phyloP scores from a whole-genome alignment of 2,888 invertebrate genomes.

The Gymnoscelis rufifasciata region DNA sequence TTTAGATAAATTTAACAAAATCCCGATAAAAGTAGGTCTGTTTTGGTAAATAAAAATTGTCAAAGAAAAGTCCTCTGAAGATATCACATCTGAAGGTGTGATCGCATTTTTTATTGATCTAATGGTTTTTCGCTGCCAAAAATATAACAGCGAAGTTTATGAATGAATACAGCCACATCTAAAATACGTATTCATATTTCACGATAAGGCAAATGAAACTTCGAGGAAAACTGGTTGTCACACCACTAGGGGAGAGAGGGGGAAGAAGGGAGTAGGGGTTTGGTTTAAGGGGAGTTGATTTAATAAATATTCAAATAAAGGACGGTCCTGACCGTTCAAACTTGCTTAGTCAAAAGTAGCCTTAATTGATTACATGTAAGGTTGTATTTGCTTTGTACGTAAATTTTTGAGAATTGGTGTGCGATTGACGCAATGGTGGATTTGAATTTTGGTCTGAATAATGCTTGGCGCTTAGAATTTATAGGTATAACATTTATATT shows the following conservation, averaged over 20 bases:
- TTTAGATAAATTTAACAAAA: no score
- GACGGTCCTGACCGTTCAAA: conserved; percentile 34
- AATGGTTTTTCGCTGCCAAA: no score
- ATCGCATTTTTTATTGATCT: no score
- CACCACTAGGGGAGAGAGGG: conserved; percentile 42
- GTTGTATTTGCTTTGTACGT: conserved; percentile 14
- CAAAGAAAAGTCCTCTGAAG: no score
- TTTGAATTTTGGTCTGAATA: conserved; percentile 4
- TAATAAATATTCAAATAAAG: conserved; percentile 72
- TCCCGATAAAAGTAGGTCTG: no score
- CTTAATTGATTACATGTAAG: conserved; percentile 21
- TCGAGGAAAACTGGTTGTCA: conserved; percentile 47
- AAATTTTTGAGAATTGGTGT: conserved; percentile 18
- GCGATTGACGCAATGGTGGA: conserved; percentile 15
- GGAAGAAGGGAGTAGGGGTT: conserved; percentile 25
- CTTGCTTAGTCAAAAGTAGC: conserved; percentile 20
- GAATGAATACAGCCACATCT: conserved; percentile 6
- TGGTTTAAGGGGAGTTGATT: conserved; percentile 42
- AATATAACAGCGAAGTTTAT: not conserved
- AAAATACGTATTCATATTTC: conserved; percentile 7
- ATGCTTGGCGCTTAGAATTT: not conserved
- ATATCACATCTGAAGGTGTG: no score
- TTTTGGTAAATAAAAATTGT: no score
- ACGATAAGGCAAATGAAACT: conserved; percentile 50
- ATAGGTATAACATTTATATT: not conserved